Evolutionary conservation across 2,113 vertebrate genomes (phyloP).

Genomic region (Crocuta crocuta): DNA sequence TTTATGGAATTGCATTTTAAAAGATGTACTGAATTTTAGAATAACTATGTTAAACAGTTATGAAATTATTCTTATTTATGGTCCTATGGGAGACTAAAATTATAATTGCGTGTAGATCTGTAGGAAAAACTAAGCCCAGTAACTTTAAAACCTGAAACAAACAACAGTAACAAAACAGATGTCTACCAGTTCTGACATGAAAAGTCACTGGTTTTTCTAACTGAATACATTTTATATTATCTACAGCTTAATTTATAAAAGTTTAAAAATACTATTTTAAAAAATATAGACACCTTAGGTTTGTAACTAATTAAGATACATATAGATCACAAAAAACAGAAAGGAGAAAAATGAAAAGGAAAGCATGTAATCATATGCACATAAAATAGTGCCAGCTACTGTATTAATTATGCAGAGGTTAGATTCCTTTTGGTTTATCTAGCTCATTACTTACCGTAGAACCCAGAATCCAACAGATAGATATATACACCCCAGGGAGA

Average conservation of each 20-base stretch:
- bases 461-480: not conserved
- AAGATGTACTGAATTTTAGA: conserved; percentile 44
- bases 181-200: not conserved
- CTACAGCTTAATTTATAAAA: conserved; percentile 42
- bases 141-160: conserved; percentile 28
- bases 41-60: conserved; percentile 50
- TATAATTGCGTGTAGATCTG: not conserved
- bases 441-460: conserved; percentile 26
- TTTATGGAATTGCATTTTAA: conserved; percentile 56
- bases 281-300: not conserved
- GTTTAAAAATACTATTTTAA: not conserved
- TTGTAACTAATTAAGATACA: conserved; percentile 8
- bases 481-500: not conserved
- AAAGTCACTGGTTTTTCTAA: conserved; percentile 45
- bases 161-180: not conserved
- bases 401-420: not conserved
- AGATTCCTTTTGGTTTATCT: not conserved
- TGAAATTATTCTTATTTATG: conserved; percentile 59
- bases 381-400: not conserved
- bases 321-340: not conserved
- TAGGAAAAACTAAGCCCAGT: conserved; percentile 2
- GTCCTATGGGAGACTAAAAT: conserved; percentile 30
- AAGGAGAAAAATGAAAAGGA: not conserved
- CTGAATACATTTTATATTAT: not conserved
- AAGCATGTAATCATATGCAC: not conserved